Evolutionary conservation across 2,888 invertebrate genomes (phyloP).

Genomic region (Andrena bucephala): DNA sequence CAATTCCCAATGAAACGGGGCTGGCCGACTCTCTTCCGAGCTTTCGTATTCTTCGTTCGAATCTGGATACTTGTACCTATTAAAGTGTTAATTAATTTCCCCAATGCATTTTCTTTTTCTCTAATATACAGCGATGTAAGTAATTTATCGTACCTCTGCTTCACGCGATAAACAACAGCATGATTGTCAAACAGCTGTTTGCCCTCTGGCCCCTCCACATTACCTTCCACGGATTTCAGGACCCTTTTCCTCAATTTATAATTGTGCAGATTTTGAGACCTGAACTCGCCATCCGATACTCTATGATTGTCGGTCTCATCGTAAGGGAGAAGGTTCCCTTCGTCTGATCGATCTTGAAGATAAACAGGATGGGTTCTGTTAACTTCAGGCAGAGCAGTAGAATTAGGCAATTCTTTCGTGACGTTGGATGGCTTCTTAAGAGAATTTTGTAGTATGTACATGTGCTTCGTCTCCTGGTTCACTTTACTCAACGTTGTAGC

Average conservation of each 20-base stretch:
- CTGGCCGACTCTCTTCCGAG: constrained; percentile 83
- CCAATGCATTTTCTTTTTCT: too few species aligned
- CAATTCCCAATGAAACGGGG: constrained; percentile 86
- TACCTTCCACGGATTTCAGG: constrained; percentile 65
- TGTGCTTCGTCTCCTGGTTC: constrained; percentile 82
- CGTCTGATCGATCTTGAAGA: constrained; percentile 79
- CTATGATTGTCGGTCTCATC: constrained; percentile 35
- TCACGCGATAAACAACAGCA: constrained; percentile 80
- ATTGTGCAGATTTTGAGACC: constrained; percentile 78
- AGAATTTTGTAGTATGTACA: constrained; percentile 81
- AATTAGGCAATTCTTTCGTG: constrained; percentile 60
- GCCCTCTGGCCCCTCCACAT: constrained; percentile 64
- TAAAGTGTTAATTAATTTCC: not conserved
- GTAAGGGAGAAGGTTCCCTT: constrained; percentile 34
- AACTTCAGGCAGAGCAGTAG: constrained; percentile 28
- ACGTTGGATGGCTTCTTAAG: constrained; percentile 73
- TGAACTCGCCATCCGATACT: constrained; percentile 65
- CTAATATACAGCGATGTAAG: not conserved
- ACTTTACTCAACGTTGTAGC: constrained; percentile 79
- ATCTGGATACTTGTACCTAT: constrained; percentile 73
- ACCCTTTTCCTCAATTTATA: constrained; percentile 76
- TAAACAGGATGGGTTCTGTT: constrained; percentile 48
- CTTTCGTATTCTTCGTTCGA: constrained; percentile 66
- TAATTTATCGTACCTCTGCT: constrained; percentile 73
- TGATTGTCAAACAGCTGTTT: constrained; percentile 80